A percentile compares a stretch with the other conserved stretches of the same genome.
Conservation (phyloP, 1,140 invertebrate genomes). For the Melanaphis sacchari region DNA sequence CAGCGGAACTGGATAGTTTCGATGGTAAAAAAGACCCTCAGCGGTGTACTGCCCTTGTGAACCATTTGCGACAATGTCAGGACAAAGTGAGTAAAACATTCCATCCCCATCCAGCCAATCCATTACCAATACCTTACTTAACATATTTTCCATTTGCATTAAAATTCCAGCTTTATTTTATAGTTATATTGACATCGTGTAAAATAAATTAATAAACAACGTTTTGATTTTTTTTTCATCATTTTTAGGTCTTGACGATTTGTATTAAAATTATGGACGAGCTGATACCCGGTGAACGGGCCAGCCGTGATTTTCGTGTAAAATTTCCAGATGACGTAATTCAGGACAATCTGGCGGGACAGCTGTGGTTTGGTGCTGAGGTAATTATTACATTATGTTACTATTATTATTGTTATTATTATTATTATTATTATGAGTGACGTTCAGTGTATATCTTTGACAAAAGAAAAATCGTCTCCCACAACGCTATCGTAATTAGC, state of each 20-base stretch:
- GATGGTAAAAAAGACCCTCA: conserved; percentile 97
- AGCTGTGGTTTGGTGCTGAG: conserved; percentile 99
- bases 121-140: not conserved
- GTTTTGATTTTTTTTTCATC: not conserved
- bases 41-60: conserved; percentile 91
- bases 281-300: conserved; percentile 85
- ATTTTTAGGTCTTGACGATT: conserved; percentile 80
- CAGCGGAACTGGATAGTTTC: conserved; percentile 96
- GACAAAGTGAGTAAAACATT: conserved; percentile 65
- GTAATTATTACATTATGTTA: conserved; percentile 65
- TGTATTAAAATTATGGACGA: conserved; percentile 96
- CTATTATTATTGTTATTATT: too few species aligned
- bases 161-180: not conserved
- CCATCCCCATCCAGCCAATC: too few species aligned
- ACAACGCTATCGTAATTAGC: not conserved
- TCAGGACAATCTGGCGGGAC: conserved; percentile 96
- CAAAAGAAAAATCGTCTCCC: not conserved
- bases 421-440: conserved; percentile 16
- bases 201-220: not conserved
- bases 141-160: not conserved
- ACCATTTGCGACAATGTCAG: conserved; percentile 90
- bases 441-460: not conserved
- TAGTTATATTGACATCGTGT: not conserved
- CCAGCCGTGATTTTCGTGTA: conserved; percentile 93
- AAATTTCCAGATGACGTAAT: conserved; percentile 99